phyloP scores from a whole-genome alignment of 2,797 vertebrate genomes.

The Vultur gryphus region DNA sequence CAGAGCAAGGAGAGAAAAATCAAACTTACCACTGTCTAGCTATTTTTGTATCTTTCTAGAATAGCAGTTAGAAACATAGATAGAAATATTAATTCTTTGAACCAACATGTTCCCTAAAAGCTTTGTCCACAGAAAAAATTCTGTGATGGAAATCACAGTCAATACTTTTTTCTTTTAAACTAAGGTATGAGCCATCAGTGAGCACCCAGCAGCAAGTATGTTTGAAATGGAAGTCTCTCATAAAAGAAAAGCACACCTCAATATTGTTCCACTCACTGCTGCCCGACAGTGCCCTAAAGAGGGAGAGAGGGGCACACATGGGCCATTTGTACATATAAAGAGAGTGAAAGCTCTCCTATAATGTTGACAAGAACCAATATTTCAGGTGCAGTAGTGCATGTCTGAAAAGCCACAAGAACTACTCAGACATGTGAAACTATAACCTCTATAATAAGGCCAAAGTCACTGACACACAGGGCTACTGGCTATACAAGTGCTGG shows the following conservation, averaged over 20 bases:
- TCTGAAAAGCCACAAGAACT: not conserved
- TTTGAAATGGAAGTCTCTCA: not conserved
- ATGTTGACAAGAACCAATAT: not conserved
- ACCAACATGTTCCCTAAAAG: not conserved
- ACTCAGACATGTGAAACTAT: not conserved
- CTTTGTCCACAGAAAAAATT: not conserved
- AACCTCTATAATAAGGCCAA: not conserved
- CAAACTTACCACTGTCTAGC: not conserved
- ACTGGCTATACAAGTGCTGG: not conserved
- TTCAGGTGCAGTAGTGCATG: not conserved
- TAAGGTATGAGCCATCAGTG: not conserved
- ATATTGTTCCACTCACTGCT: not conserved
- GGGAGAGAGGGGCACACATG: not conserved
- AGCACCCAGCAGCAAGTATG: not conserved
- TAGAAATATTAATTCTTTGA: not conserved
- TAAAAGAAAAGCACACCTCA: not conserved
- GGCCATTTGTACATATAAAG: not conserved
- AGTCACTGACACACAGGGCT: not conserved
- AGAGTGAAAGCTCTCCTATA: not conserved
- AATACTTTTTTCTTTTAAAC: not conserved
- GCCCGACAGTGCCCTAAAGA: not conserved
- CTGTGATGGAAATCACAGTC: not conserved
- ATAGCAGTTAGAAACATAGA: not conserved
- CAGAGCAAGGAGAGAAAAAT: not conserved
- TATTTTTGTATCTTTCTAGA: not conserved